Percentiles rank a stretch among this genome's conserved stretches.
Conservation (phyloP, 2,888 invertebrate species). For the Buathra laborator region DNA sequence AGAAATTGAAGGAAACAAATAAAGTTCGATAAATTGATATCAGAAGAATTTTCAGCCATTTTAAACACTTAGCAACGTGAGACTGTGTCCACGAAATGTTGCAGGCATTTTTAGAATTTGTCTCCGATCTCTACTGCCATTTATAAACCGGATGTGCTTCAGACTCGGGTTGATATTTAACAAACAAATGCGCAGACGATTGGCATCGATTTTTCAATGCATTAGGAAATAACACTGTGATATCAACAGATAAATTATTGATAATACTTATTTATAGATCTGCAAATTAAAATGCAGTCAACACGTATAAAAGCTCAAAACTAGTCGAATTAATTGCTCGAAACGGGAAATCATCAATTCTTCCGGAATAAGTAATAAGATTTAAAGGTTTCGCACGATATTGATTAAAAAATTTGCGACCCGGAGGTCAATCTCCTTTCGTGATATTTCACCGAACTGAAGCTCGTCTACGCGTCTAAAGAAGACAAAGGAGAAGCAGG, state of each 20-base stretch:
- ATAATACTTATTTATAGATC: neutral
- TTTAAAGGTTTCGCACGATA: neutral
- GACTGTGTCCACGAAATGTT: no score
- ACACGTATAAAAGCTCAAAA: neutral
- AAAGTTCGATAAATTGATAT: no score
- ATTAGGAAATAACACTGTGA: neutral
- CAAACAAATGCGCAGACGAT: no score
- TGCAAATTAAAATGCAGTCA: neutral
- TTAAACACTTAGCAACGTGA: no score
- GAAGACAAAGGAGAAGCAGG: neutral
- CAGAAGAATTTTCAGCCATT: no score
- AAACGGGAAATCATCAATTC: neutral
- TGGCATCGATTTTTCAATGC: neutral
- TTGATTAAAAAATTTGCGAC: neutral
- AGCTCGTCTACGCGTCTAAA: neutral
- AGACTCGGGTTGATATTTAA: no score
- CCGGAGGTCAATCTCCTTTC: neutral
- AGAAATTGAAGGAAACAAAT: no score
- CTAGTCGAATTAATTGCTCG: neutral
- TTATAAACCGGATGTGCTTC: no score
- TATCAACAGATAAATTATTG: neutral
- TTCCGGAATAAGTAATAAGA: neutral
- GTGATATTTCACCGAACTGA: neutral
- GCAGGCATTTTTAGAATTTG: no score
- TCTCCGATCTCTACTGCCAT: no score